Base-by-base conservation (phyloP, 2,888 invertebrate genomes). In the Steinernema hermaphroditum region DNA sequence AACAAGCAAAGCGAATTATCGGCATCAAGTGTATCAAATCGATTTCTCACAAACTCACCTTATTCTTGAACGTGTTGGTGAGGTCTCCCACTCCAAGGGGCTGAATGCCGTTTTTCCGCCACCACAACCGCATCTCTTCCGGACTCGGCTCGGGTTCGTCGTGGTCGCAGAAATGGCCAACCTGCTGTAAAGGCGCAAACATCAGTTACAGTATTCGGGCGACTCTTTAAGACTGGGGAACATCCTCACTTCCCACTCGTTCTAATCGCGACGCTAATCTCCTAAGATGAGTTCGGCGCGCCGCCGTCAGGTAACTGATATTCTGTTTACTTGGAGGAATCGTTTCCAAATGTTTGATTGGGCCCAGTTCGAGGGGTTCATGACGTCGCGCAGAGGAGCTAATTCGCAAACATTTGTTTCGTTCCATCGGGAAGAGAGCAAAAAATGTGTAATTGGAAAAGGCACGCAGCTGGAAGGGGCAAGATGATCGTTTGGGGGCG, bases 121-220 rank as follows among this genome's bases (percentile, higher is more conserved):
- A 62, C 62, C 62, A 62, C 62, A 34, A 29, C 34, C 62, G 62
- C 62, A 62, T 62, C 29, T 62, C 62, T 12, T 62, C 62, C 16
- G 62, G 16, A 29, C 16, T 62, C 62, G 62, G 27, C 16, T 62
- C 62, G 19, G 50, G 24, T 2, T 62, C 62, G 16, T 62, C 62
- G 62, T 62, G 62, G 62, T 62, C 62, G 34, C 62, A 62, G 32
- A 62, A 62, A 27, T 62, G 62, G 32, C 62, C 62, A 12, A 62
- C 62, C 29, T 62, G 62, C 62, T 62, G 32, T 32, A 62, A 62
- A 62, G 32, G 14, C 32, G 12, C 8, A 62, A 2, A 62, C 19
- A 32, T 29, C 12, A 37, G 12, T 37, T 12, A 37, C 37, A 8
- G 37, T 37, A 8, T 14, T 34, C 1, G 16, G 32, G 29, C 4